These are phyloP conservation scores for Drosophila simulans DNA, from an alignment of 1,140 invertebrate species.

Conservation along the genomic window DNA sequence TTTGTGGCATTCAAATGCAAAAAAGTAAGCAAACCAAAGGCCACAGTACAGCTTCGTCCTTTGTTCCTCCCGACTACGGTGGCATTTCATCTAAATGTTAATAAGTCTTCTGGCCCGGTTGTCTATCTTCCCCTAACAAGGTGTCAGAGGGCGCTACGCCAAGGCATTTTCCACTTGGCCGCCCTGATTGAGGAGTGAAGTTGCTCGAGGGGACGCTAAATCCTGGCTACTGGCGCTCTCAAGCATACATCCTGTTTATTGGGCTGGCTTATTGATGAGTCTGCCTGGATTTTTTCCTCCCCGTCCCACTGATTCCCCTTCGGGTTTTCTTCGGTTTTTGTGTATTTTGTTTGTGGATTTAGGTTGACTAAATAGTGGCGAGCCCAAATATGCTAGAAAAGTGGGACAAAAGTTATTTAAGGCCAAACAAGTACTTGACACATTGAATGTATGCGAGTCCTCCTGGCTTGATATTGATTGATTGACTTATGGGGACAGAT, in stretches of 20 bases:
- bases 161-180: constrained; percentile 78
- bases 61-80: constrained; percentile 24
- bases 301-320: constrained; percentile 1
- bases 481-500: constrained; percentile 40
- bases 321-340: constrained; percentile 34
- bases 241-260: constrained; percentile 76
- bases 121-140: constrained; percentile 59
- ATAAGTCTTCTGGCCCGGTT: constrained; percentile 60
- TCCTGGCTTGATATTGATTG: constrained; percentile 59
- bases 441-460: constrained; percentile 33
- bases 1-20: constrained; percentile 65
- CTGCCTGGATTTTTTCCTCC: constrained; percentile 21
- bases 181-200: constrained; percentile 66
- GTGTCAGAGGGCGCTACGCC: constrained; percentile 67
- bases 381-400: constrained; percentile 35
- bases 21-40: constrained; percentile 29
- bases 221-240: constrained; percentile 59
- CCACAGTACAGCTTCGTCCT: constrained; percentile 6
- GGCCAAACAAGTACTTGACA: constrained; percentile 57
- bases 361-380: constrained; percentile 69
- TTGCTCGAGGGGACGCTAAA: constrained; percentile 25
- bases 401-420: constrained; percentile 41
- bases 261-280: constrained; percentile 77
- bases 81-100: constrained; percentile 81
- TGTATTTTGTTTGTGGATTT: constrained; percentile 63